Percentiles rank a stretch among this genome's conserved stretches.
phyloP scores from a whole-genome alignment of 92 coral and sea anemone genomes.

The Heteractis magnifica region DNA sequence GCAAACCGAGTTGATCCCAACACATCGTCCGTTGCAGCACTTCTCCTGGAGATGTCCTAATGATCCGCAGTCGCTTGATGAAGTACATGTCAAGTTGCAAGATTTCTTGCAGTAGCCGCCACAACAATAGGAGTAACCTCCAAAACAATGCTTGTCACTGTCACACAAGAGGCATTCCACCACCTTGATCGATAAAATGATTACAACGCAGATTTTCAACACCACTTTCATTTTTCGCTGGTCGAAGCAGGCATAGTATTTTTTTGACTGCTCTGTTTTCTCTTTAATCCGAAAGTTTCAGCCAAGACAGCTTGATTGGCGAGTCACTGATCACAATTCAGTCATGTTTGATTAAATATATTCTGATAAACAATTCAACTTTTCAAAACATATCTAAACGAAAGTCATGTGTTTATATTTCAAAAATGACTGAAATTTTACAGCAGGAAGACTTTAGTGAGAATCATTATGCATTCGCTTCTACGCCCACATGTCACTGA shows the following conservation, averaged over 20 bases:
- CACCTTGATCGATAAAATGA: conserved; percentile 10
- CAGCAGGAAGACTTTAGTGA: neutral
- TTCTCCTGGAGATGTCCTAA: conserved; percentile 51
- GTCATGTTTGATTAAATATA: neutral
- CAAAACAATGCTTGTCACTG: conserved; percentile 41
- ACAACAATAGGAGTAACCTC: conserved; percentile 50
- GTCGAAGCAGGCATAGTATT: neutral
- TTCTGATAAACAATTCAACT: neutral
- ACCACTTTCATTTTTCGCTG: neutral
- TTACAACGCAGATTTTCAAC: neutral
- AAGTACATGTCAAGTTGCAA: conserved; percentile 51
- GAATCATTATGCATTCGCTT: neutral
- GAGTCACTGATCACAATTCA: neutral
- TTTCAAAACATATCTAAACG: neutral
- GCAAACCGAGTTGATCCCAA: conserved; percentile 27
- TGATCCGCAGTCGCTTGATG: conserved; percentile 57
- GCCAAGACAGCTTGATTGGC: neutral
- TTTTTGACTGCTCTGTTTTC: neutral
- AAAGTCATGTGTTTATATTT: neutral
- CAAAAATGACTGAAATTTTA: neutral
- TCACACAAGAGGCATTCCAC: conserved; percentile 38
- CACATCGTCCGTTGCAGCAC: conserved; percentile 64
- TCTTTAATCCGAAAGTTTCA: neutral
- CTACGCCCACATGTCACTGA: neutral
- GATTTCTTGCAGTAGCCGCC: conserved; percentile 55